Percentiles rank a stretch among this genome's conserved stretches.
Evolutionary conservation across 2,888 invertebrate genomes (phyloP).

Genomic region (Limulus polyphemus): DNA sequence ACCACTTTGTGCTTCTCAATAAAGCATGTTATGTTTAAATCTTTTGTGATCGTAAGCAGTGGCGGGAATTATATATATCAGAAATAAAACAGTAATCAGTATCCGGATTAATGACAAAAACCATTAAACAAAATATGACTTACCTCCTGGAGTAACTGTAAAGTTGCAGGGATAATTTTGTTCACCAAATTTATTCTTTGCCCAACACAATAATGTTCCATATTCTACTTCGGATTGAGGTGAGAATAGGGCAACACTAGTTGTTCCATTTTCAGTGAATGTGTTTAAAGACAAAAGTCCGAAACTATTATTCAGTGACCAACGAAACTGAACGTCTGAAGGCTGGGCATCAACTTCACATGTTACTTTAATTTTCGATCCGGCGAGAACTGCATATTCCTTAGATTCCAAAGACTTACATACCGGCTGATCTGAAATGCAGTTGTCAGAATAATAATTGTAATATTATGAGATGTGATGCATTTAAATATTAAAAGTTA

Average conservation of each 20-base stretch:
- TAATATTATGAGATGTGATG: too few relatives aligned
- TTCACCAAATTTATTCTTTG: slow-evolving; percentile 58
- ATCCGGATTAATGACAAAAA: too few relatives aligned
- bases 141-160: slow-evolving; percentile 67
- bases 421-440: too few relatives aligned
- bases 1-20: too few relatives aligned
- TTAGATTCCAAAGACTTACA: too few relatives aligned
- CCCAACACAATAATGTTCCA: slow-evolving; percentile 74
- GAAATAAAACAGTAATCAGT: too few relatives aligned
- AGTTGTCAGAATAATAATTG: too few relatives aligned
- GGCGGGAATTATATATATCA: too few relatives aligned
- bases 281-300: background rate
- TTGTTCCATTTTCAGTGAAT: slow-evolving; percentile 10
- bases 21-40: too few relatives aligned
- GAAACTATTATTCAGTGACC: slow-evolving; percentile 77
- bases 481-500: too few relatives aligned
- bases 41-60: too few relatives aligned
- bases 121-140: background rate
- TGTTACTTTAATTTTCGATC: slow-evolving; percentile 34
- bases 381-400: too few relatives aligned
- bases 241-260: slow-evolving; percentile 13
- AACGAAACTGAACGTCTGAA: slow-evolving; percentile 67
- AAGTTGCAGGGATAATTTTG: slow-evolving; percentile 77
- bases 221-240: slow-evolving; percentile 82
- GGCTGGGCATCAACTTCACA: slow-evolving; percentile 84